A percentile compares a stretch with the other conserved stretches of the same genome.
Evolutionary conservation across 2,888 invertebrate species (phyloP).

Genomic region (Abrostola tripartita): DNA sequence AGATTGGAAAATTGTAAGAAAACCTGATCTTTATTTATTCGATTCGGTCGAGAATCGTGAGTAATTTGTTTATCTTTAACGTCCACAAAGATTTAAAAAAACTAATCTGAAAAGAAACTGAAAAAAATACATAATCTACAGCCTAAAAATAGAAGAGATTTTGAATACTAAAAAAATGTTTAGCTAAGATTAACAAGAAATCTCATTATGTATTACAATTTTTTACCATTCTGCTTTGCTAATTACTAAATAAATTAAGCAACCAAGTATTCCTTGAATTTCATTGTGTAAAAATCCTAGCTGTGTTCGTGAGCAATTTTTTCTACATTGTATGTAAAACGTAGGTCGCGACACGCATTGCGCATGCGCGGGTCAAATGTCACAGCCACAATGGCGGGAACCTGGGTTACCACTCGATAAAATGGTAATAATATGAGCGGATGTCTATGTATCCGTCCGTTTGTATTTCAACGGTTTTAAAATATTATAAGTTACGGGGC

Average conservation of each 20-base stretch:
- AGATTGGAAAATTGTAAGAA: too few species aligned
- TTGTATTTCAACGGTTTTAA: conserved; percentile 5
- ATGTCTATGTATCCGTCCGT: conserved; percentile 12
- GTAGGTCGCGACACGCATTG: conserved; percentile 81
- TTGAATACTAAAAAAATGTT: too few species aligned
- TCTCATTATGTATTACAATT: not conserved
- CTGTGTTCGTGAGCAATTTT: conserved; percentile 54
- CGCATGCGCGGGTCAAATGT: conserved; percentile 84
- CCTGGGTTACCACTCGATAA: conserved; percentile 41
- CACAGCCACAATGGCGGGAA: conserved; percentile 64
- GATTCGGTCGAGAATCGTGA: not conserved
- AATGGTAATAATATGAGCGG: conserved; percentile 31
- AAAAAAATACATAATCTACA: too few species aligned
- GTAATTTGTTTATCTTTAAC: too few species aligned
- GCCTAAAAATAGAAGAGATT: too few species aligned
- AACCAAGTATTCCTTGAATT: conserved; percentile 32
- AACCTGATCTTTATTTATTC: too few species aligned
- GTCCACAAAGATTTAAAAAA: too few species aligned
- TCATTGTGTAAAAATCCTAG: conserved; percentile 54
- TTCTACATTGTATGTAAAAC: conserved; percentile 84
- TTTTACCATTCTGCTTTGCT: conserved; percentile 5
- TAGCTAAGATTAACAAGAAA: not conserved
- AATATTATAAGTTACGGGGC: not conserved
- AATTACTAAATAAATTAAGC: conserved; percentile 29
- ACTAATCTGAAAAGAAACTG: too few species aligned